phyloP scores from a whole-genome alignment of 2,113 vertebrate genomes.

The Tragelaphus buxtoni region DNA sequence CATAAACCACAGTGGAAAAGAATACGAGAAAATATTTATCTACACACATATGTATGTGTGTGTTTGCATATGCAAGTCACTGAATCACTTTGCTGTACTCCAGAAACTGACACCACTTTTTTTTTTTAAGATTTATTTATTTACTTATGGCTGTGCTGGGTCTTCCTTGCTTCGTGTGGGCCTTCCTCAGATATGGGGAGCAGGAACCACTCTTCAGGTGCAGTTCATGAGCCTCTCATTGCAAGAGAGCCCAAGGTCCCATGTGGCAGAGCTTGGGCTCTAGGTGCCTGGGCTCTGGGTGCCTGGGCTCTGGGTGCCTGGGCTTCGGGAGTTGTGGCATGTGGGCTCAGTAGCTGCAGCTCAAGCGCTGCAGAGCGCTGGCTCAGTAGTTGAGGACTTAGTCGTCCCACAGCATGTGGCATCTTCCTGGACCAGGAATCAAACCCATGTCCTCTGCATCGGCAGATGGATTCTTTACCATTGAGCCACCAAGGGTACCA shows the following conservation, averaged over 20 bases:
- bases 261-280: background rate
- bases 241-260: background rate
- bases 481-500: background rate
- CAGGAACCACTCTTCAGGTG: rapidly evolving
- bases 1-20: background rate
- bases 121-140: background rate
- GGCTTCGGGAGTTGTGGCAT: rapidly evolving
- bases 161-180: background rate
- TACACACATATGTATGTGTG: rapidly evolving
- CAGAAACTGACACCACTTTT: background rate
- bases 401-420: background rate
- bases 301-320: too few relatives aligned
- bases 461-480: background rate
- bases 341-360: background rate
- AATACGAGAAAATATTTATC: background rate
- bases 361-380: background rate
- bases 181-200: background rate
- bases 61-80: background rate
- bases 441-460: background rate
- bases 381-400: background rate
- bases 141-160: background rate
- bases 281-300: background rate
- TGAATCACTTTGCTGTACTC: background rate
- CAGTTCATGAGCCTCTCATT: rapidly evolving
- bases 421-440: background rate